Evolutionary conservation across 2,888 invertebrate species (phyloP), one percentile per base, ranked within the genome.

Genomic region (Shargacucullia verbasci): DNA sequence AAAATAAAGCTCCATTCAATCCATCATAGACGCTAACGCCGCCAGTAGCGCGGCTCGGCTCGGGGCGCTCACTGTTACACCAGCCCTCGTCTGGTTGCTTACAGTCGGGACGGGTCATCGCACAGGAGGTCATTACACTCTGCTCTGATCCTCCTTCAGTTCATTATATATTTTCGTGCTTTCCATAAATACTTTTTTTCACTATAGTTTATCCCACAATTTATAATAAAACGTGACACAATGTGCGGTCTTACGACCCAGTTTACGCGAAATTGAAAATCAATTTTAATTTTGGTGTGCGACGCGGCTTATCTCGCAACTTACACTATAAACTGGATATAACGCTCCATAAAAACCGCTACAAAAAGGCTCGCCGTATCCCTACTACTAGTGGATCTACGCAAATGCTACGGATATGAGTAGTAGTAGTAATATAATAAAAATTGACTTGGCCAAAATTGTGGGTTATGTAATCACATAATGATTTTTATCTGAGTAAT

Each of bases 281-380:
- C 39, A 37, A 57, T 57, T 47, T 53, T 37, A 45, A 46, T 49
- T 15, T 35, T 40, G 48, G 33, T 37, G 40, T 9, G 6, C 39
- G 39, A 15, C 35, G 34, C 35, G 43, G 48, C 59, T 67, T 59
- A 59, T 62, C 59, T 3, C 8, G 27, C 57, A 34, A 54, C 38
- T 48, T 33, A 38, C 41, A 48, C 54, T 54, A 63, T 54, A 53
- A 59, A 61, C 35, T 58, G 13, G 38, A 57, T 59, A 43, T 43
- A 56, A 58, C 15, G 44, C 35, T 39, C 41, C 52, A 56, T 60
- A 64, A 54, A 60, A 47, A 13, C 13, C 25, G n/a, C 33, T 29
- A 58, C 60, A 53, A 50, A 56, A 53, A 45, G 25, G 49, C 54
- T 57, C 10, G 11, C 3, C 11, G 20, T 48, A 59, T 50, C 15